These are phyloP conservation scores for Itoplectis maculator DNA, from an alignment of 2,888 invertebrate species.

Conservation along the genomic window DNA sequence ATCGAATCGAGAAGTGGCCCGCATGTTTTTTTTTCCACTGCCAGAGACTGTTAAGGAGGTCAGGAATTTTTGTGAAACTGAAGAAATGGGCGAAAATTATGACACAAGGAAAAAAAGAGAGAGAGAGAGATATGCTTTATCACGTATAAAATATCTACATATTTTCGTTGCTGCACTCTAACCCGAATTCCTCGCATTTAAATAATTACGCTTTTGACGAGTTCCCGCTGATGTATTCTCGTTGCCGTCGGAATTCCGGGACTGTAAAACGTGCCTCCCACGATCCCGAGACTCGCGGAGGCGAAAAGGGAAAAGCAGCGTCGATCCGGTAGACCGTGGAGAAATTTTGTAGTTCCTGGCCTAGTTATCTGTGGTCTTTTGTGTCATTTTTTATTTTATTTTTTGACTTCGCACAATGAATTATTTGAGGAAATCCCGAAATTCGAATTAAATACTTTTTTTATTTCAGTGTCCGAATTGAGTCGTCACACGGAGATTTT, in stretches of 20 bases:
- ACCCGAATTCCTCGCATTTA: constrained; percentile 12
- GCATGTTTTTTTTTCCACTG: constrained; percentile 18
- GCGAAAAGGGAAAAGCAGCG: not conserved
- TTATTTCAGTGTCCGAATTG: constrained; percentile 6
- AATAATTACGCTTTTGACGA: constrained; percentile 10
- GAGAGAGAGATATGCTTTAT: not conserved
- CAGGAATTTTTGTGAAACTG: constrained; percentile 30
- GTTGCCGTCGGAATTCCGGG: not conserved
- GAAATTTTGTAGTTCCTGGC: too few species aligned
- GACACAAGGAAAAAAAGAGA: not conserved
- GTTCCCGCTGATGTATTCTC: not conserved
- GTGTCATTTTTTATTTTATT: too few species aligned
- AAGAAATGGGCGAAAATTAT: constrained; percentile 31
- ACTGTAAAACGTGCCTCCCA: not conserved
- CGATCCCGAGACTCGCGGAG: not conserved
- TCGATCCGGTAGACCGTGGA: too few species aligned
- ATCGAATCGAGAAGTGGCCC: constrained; percentile 55
- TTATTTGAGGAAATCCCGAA: not conserved
- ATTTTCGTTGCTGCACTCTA: constrained; percentile 14
- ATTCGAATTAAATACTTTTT: not conserved
- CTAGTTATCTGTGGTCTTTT: too few species aligned
- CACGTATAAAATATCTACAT: not conserved
- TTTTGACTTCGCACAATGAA: too few species aligned
- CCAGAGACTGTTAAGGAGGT: constrained; percentile 37
- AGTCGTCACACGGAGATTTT: not conserved